Conservation (phyloP, 2,797 vertebrate species). For the Sebastes steindachneri region DNA sequence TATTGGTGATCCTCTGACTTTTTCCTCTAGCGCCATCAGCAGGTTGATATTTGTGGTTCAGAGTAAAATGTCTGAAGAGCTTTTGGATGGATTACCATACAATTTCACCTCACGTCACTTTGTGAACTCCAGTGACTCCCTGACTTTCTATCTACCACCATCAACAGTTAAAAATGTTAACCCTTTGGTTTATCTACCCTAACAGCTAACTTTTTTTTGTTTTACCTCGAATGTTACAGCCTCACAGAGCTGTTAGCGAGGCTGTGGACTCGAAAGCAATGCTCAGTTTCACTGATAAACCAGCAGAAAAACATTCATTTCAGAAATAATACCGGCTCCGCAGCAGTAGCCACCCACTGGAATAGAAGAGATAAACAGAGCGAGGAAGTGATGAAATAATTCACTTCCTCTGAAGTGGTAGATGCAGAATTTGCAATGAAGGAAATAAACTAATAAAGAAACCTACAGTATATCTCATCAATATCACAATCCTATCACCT, state of each 20-base stretch:
- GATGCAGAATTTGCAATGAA: neutral
- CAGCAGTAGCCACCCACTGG: conserved; percentile 5
- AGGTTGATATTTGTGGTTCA: neutral
- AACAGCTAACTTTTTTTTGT: neutral
- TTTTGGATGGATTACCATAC: neutral
- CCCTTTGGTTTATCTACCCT: neutral
- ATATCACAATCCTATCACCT: neutral
- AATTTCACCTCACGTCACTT: neutral
- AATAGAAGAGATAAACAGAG: conserved; percentile 11
- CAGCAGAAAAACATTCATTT: neutral
- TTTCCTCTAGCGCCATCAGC: neutral
- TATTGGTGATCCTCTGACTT: neutral
- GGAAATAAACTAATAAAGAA: neutral
- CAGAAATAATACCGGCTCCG: neutral
- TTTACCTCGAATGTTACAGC: neutral
- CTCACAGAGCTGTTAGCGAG: neutral
- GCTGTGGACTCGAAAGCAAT: neutral
- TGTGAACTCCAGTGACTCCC: neutral
- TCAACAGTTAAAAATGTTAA: neutral
- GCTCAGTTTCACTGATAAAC: neutral
- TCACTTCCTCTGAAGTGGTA: conserved; percentile 15
- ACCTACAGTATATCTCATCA: neutral
- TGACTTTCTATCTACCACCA: neutral
- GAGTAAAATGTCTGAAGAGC: neutral
- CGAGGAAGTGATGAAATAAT: conserved; percentile 27